Evolutionary conservation across 2,113 vertebrate genomes (phyloP), one percentile per base, ranked within the genome.

Genomic region (Barbus barbus): DNA sequence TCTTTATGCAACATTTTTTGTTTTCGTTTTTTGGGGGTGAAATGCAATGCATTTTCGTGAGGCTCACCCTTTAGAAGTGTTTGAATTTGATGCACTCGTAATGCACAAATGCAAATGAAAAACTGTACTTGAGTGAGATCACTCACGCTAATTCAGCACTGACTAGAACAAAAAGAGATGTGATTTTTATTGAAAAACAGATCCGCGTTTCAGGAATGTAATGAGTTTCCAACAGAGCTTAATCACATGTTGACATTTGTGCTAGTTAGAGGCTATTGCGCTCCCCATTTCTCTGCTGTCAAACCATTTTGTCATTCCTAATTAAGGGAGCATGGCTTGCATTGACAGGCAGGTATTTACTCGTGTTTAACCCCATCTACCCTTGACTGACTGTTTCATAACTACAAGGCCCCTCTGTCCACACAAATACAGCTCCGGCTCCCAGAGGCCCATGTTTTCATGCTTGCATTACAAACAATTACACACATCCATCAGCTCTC

Each of bases 321-420:
- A 84, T 88, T 88, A 86, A 79, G 58, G n/a, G 44, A 80, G 86
- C 83, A 83, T 31, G 26, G n/a, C 46, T 56, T 72, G 74, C 76
- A 80, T 90, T 92, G 92, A 93, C 91, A 93, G 90, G 90, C 92
- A 93, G 92, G 91, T 91, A 94, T 90, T 94, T 93, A 92, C 91
- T 93, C 90, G 89, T 84, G 74, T 90, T 94, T 94, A 94, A 94
- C 94, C 92, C 89, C 81, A 12, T 87, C 89, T 75, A 81, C 85
- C 44, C 83, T 82, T 90, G 91, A 92, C 60, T 79, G 90, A 91
- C 93, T 91, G 91, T 89, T 91, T 88, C 86, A 75, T 75, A 92
- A 90, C 84, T 87, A 89, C 84, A 81, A 38, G 24, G 65, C 81
- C 84, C 79, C 78, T 79, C 67, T 85, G 28, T 76, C 53, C 74